Percentiles rank a stretch among this genome's conserved stretches.
These are phyloP conservation scores for Cinara cedri DNA, from an alignment of 2,888 invertebrate genomes.

Conservation along the genomic window DNA sequence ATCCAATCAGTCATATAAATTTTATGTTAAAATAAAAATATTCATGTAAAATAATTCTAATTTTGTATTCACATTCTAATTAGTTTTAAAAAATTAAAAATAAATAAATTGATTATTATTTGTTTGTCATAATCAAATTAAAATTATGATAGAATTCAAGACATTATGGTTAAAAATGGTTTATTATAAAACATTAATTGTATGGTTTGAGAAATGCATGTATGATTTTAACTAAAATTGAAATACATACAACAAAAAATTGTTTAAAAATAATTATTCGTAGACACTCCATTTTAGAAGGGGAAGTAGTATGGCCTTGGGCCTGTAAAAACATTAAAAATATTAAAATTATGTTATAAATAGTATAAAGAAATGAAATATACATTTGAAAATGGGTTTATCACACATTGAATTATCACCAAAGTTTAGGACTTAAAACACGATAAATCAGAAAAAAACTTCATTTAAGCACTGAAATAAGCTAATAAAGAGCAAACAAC, in stretches of 20 bases:
- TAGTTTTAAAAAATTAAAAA: too few species aligned
- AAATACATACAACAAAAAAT: not conserved
- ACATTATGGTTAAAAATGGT: too few species aligned
- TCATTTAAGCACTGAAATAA: too few species aligned
- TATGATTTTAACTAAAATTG: not conserved
- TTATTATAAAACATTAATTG: not conserved
- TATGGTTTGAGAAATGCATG: not conserved
- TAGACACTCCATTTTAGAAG: conserved; percentile 46
- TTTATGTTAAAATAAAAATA: too few species aligned
- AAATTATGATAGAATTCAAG: too few species aligned
- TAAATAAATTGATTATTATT: too few species aligned
- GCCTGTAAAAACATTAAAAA: conserved; percentile 53
- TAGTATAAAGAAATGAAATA: conserved; percentile 9
- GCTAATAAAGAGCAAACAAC: not conserved
- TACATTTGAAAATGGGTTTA: not conserved
- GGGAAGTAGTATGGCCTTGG: conserved; percentile 54
- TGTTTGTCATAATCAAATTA: too few species aligned
- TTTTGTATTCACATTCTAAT: too few species aligned
- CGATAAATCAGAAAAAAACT: too few species aligned
- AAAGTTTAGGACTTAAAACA: not conserved
- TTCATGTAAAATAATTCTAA: too few species aligned
- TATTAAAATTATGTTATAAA: conserved; percentile 37
- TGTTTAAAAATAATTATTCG: conserved; percentile 36
- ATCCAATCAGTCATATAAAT: too few species aligned
- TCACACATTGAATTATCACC: not conserved